A percentile compares a stretch with the other conserved stretches of the same genome.
Conservation (phyloP, 2,888 invertebrate species). For the Margaritifera margaritifera region DNA sequence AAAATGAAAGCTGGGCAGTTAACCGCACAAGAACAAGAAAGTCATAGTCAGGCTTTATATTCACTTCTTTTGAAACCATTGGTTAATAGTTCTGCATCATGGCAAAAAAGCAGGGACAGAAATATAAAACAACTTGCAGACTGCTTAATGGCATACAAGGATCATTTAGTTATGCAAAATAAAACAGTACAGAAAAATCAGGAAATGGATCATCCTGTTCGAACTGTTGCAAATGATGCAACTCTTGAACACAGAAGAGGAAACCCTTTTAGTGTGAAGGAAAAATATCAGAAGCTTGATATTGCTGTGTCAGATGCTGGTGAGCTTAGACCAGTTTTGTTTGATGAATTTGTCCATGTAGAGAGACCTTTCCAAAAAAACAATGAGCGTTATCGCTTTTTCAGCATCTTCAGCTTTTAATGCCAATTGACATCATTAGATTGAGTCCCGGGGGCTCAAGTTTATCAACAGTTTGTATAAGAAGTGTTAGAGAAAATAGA, state of each 20-base stretch:
- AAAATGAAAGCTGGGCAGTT: slow-evolving; percentile 5
- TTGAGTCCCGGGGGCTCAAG: slow-evolving; percentile 15
- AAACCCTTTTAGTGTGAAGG: slow-evolving; percentile 6
- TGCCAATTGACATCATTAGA: slow-evolving; percentile 7
- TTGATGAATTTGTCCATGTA: slow-evolving; percentile 18
- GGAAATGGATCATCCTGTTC: slow-evolving; percentile 4
- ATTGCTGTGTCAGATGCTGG: not conserved
- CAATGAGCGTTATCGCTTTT: slow-evolving; percentile 5
- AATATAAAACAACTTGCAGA: slow-evolving; percentile 7
- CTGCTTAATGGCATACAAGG: slow-evolving; percentile 6
- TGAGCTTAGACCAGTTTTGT: slow-evolving; percentile 10
- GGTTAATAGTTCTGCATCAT: not conserved
- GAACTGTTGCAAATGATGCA: slow-evolving; percentile 10
- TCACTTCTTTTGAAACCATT: slow-evolving; percentile 4
- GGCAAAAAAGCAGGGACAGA: not conserved
- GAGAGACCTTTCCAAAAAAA: slow-evolving; percentile 9
- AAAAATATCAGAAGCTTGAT: slow-evolving; percentile 11
- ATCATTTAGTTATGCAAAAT: slow-evolving; percentile 1
- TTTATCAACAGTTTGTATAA: slow-evolving; percentile 9
- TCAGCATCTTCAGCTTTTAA: slow-evolving; percentile 10
- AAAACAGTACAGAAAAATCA: not conserved
- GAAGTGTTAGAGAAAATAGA: slow-evolving; percentile 2
- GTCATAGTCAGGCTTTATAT: slow-evolving; percentile 7
- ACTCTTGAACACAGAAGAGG: slow-evolving; percentile 7
- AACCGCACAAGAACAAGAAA: not conserved